Percentiles rank a stretch among this genome's conserved stretches.
These are phyloP conservation scores for Holotrichia oblita DNA, from an alignment of 1,140 invertebrate species.

Conservation along the genomic window DNA sequence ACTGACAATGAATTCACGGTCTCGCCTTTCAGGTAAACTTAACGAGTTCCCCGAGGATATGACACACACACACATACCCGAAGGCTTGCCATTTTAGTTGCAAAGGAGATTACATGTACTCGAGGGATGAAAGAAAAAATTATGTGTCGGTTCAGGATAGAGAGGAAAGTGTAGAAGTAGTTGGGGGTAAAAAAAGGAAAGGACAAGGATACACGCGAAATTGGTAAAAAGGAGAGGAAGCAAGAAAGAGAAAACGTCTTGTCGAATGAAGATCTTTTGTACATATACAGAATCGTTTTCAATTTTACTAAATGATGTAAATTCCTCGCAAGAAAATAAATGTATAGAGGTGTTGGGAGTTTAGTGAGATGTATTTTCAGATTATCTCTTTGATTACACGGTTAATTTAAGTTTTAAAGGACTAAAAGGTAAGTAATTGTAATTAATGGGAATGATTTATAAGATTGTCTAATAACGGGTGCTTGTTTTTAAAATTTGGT, in stretches of 20 bases:
- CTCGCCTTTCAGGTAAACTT: constrained; percentile 34
- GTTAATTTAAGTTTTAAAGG: too few species aligned
- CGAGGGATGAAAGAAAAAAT: constrained; percentile 30
- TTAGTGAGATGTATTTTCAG: neutral
- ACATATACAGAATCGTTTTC: neutral
- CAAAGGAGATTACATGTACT: constrained; percentile 29
- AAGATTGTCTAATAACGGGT: too few species aligned
- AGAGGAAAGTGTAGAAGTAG: neutral
- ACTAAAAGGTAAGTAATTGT: too few species aligned
- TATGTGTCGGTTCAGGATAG: neutral
- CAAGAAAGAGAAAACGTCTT: constrained; percentile 1
- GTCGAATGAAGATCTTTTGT: neutral
- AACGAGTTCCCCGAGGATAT: constrained; percentile 34
- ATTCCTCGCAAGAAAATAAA: neutral
- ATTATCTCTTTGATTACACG: neutral
- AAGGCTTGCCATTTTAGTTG: constrained; percentile 24
- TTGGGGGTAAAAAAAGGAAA: neutral
- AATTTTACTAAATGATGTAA: constrained; percentile 20
- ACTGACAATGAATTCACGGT: constrained; percentile 27
- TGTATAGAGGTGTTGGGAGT: neutral
- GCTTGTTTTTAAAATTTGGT: too few species aligned
- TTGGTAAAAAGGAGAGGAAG: neutral
- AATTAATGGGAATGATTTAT: too few species aligned
- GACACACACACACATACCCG: constrained; percentile 14
- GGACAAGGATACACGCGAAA: neutral